A percentile compares a stretch with the other conserved stretches of the same genome.
Evolutionary conservation across 2,888 invertebrate genomes (phyloP).

Genomic region (Listrodromus nycthemerus): DNA sequence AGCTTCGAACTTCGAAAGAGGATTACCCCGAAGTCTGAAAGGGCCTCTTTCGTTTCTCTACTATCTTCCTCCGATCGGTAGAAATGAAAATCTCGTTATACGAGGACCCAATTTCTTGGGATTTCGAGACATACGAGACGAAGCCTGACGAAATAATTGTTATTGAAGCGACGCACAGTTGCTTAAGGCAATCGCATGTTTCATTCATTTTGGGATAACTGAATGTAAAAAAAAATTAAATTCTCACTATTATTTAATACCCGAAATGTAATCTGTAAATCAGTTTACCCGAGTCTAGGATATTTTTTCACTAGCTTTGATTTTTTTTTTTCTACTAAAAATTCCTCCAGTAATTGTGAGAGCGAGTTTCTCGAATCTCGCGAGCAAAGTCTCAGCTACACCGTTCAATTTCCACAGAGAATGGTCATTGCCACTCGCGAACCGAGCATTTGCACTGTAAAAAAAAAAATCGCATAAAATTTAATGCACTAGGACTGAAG

Average conservation of each 20-base stretch:
- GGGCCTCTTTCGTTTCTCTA: constrained; percentile 43
- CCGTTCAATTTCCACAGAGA: constrained; percentile 16
- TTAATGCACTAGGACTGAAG: too few species aligned
- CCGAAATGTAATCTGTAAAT: background rate
- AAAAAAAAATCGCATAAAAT: too few species aligned
- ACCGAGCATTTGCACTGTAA: background rate
- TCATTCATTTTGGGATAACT: background rate
- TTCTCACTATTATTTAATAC: background rate
- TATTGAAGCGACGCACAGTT: background rate
- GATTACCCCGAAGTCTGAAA: constrained; percentile 53
- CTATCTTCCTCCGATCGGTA: constrained; percentile 47
- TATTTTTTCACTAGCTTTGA: too few species aligned
- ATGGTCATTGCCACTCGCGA: constrained; percentile 27
- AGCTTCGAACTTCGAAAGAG: constrained; percentile 59
- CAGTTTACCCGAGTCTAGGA: too few species aligned
- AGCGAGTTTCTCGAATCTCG: background rate
- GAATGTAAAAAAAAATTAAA: background rate
- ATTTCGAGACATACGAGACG: constrained; percentile 18
- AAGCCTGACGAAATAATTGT: constrained; percentile 7
- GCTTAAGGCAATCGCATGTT: background rate
- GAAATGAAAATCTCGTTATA: constrained; percentile 60
- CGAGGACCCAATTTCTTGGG: constrained; percentile 44
- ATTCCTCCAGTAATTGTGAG: background rate
- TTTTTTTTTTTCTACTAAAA: background rate
- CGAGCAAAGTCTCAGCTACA: background rate